These are phyloP conservation scores for Clivina fossor DNA, from an alignment of 2,888 invertebrate species.

Conservation along the genomic window DNA sequence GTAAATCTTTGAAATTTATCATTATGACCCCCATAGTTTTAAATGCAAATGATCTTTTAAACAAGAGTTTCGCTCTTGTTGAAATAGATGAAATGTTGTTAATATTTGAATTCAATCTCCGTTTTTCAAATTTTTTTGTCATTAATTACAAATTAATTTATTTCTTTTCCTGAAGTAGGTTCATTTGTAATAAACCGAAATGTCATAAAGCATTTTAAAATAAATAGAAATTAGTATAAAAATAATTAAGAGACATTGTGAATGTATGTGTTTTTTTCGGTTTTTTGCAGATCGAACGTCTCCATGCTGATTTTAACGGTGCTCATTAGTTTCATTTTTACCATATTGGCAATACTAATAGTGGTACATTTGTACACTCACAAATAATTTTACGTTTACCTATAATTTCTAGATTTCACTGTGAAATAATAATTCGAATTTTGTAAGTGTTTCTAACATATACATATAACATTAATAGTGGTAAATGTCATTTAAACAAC, in stretches of 20 bases:
- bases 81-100: too few relatives aligned
- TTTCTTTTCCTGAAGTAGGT: too few relatives aligned
- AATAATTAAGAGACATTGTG: not conserved
- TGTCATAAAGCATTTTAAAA: too few relatives aligned
- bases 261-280: not conserved
- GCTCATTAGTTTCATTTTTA: constrained; percentile 73
- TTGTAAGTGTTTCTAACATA: constrained; percentile 29
- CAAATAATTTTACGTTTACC: constrained; percentile 27
- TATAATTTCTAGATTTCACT: constrained; percentile 21
- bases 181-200: too few relatives aligned
- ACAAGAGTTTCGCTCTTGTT: too few relatives aligned
- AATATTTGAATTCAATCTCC: too few relatives aligned
- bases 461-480: constrained; percentile 9
- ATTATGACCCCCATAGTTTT: too few relatives aligned
- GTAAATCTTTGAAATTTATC: too few relatives aligned
- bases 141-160: too few relatives aligned
- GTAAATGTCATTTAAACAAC: constrained; percentile 31
- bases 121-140: too few relatives aligned
- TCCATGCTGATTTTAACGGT: constrained; percentile 71
- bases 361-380: constrained; percentile 57
- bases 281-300: constrained; percentile 63
- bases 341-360: constrained; percentile 72
- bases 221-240: too few relatives aligned
- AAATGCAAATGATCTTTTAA: too few relatives aligned
- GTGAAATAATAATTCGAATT: constrained; percentile 19